phyloP scores from a whole-genome alignment of 1,140 invertebrate species.

The Drosophila eugracilis region DNA sequence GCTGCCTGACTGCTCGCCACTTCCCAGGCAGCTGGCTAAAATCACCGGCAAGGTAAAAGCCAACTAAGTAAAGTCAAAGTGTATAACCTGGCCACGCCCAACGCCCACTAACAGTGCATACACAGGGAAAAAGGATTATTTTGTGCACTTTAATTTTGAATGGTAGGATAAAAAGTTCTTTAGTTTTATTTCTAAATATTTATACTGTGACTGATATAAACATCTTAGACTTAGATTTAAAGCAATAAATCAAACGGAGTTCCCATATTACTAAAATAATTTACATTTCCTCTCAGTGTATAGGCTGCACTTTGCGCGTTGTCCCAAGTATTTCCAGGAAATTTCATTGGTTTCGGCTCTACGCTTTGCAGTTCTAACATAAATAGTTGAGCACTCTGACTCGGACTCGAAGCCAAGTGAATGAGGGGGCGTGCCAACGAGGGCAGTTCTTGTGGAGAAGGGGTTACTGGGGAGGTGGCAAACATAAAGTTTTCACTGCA shows the following conservation, averaged over 20 bases:
- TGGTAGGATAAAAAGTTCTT: too few species aligned
- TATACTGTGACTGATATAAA: too few species aligned
- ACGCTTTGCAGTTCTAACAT: slow-evolving; percentile 73
- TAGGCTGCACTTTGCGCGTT: slow-evolving; percentile 77
- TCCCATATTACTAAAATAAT: not conserved
- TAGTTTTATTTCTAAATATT: too few species aligned
- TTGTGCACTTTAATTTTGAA: too few species aligned
- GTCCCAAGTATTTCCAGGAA: slow-evolving; percentile 75
- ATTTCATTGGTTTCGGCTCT: slow-evolving; percentile 80
- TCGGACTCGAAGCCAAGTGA: slow-evolving; percentile 47
- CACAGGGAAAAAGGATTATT: not conserved
- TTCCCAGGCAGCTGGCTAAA: slow-evolving; percentile 42
- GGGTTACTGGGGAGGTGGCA: slow-evolving; percentile 17
- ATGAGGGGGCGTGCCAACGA: slow-evolving; percentile 26
- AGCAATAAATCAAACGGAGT: too few species aligned
- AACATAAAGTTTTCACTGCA: slow-evolving; percentile 65
- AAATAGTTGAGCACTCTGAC: slow-evolving; percentile 73
- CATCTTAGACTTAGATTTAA: too few species aligned
- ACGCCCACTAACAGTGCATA: slow-evolving; percentile 20
- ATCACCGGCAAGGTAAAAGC: slow-evolving; percentile 75
- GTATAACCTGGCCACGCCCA: slow-evolving; percentile 50
- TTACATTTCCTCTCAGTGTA: not conserved
- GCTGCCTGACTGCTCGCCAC: slow-evolving; percentile 46
- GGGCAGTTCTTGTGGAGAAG: not conserved
- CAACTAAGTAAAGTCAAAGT: slow-evolving; percentile 75